These are phyloP conservation scores for Turnix velox DNA, from an alignment of 2,113 vertebrate species.

Conservation along the genomic window DNA sequence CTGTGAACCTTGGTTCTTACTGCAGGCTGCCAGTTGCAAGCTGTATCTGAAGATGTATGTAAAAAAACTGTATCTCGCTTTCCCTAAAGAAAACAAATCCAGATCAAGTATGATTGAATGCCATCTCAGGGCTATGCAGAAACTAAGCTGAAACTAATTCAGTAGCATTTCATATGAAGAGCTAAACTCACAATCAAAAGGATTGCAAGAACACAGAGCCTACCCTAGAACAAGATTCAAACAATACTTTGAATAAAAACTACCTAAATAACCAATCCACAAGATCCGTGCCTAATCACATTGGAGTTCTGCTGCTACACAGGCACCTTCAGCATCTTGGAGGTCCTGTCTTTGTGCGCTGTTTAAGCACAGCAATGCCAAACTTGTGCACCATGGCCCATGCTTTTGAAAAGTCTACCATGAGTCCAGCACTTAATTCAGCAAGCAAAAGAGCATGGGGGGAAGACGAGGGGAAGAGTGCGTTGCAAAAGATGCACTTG, in stretches of 20 bases:
- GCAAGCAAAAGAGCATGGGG: not conserved
- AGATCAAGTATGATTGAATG: not conserved
- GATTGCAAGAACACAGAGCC: not conserved
- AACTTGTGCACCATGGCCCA: not conserved
- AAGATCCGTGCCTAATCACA: not conserved
- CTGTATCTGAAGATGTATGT: not conserved
- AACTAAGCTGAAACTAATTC: not conserved
- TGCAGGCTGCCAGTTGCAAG: not conserved
- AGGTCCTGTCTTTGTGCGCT: fast-evolving
- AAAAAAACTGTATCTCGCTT: not conserved
- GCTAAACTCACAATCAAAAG: not conserved
- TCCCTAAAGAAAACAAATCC: not conserved
- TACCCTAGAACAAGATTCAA: not conserved
- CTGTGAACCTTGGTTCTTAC: not conserved
- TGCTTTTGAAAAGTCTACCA: not conserved
- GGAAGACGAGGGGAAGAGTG: not conserved
- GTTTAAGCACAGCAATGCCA: not conserved
- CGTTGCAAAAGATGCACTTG: not conserved
- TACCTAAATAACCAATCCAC: not conserved
- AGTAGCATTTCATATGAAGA: not conserved
- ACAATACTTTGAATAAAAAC: not conserved
- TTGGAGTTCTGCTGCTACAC: not conserved
- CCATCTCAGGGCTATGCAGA: not conserved
- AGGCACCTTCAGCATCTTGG: not conserved
- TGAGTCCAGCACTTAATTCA: not conserved